These are phyloP conservation scores for Neofelis nebulosa DNA, from an alignment of 2,113 vertebrate species.

Conservation along the genomic window DNA sequence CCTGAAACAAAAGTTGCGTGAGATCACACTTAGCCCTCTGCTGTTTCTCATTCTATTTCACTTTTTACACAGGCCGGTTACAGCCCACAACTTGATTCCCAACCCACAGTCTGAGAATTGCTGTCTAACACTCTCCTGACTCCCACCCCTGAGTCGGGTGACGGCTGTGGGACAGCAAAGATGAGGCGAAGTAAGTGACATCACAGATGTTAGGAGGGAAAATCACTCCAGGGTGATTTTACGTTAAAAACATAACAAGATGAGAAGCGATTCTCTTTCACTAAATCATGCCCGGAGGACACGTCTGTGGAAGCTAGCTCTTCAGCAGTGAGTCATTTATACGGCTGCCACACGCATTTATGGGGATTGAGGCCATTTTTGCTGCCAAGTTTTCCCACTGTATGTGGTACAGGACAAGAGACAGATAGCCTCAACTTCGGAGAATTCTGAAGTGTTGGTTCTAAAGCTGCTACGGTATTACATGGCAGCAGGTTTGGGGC, in stretches of 20 bases:
- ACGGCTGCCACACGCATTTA: neutral
- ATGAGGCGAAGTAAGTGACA: rapidly evolving
- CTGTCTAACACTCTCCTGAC: neutral
- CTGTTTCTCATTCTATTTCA: neutral
- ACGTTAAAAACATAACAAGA: neutral
- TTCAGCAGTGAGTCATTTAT: conserved; percentile 15
- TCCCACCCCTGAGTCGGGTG: neutral
- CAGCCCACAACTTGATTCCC: neutral
- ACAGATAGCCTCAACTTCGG: neutral
- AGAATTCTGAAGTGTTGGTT: neutral
- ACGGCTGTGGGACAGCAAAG: neutral
- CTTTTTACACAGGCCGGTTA: neutral
- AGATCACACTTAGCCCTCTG: neutral
- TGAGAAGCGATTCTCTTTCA: neutral
- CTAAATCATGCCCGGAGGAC: neutral
- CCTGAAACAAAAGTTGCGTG: neutral
- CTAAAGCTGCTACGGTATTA: neutral
- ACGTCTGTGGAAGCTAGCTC: neutral
- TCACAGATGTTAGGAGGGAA: neutral
- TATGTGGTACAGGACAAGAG: neutral
- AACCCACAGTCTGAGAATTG: neutral
- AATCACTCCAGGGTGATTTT: neutral
- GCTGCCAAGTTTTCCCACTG: conserved; percentile 16
- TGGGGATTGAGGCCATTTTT: neutral
- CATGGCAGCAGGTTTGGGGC: neutral